These are phyloP conservation scores for Nothobranchius kuhntae DNA, from an alignment of 2,113 vertebrate genomes.

Conservation along the genomic window DNA sequence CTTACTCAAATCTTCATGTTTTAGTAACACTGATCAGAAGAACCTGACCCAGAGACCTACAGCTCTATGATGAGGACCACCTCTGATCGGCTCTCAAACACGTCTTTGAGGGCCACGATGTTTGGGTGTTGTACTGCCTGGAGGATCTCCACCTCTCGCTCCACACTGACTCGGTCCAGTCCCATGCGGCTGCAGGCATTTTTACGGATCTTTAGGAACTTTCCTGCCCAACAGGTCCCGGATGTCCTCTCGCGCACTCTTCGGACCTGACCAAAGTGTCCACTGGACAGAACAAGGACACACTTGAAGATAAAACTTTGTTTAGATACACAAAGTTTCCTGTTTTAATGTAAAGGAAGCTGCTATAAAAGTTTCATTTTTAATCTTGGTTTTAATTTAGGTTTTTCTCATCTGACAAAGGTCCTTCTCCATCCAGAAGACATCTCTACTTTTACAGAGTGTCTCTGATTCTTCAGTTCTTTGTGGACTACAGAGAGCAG, in stretches of 20 bases:
- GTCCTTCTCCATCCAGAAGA: too few relatives aligned
- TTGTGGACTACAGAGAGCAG: too few relatives aligned
- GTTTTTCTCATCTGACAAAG: too few relatives aligned
- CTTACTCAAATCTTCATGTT: too few relatives aligned
- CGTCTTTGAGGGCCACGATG: constrained; percentile 76
- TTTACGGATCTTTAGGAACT: constrained; percentile 74
- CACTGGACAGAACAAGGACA: constrained; percentile 55
- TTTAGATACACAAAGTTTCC: not conserved
- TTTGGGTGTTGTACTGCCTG: constrained; percentile 77
- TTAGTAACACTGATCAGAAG: too few relatives aligned
- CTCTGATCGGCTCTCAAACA: constrained; percentile 81
- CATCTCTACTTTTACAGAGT: too few relatives aligned
- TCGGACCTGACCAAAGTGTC: constrained; percentile 80
- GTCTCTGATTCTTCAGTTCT: too few relatives aligned
- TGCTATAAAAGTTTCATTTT: too few relatives aligned
- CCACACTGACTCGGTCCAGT: constrained; percentile 68
- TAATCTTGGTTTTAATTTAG: too few relatives aligned
- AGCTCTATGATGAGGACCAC: constrained; percentile 83
- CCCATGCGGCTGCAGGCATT: constrained; percentile 70
- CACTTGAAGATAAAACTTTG: not conserved
- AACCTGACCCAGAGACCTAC: constrained; percentile 65
- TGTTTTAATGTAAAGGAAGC: too few relatives aligned
- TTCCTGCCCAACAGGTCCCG: constrained; percentile 72
- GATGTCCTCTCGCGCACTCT: constrained; percentile 70
- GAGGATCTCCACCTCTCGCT: constrained; percentile 78